phyloP scores from a whole-genome alignment of 2,888 invertebrate genomes.

The Lasioglossum pauxillum region DNA sequence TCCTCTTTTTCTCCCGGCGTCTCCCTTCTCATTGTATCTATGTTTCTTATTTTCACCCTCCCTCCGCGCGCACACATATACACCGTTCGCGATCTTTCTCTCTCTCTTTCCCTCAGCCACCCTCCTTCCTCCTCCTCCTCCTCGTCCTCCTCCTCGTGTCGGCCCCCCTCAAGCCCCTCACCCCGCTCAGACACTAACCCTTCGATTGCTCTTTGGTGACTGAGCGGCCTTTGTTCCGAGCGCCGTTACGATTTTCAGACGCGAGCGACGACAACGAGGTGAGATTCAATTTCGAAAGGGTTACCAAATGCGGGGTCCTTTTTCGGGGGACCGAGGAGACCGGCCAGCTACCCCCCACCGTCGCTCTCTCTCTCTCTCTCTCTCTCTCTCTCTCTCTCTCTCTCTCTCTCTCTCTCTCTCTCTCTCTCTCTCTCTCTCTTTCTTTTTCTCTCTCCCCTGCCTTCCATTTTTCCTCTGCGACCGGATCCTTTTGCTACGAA shows the following conservation, averaged over 20 bases:
- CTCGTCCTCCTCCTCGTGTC: neutral
- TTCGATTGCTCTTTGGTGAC: constrained; percentile 54
- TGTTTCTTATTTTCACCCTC: constrained; percentile 48
- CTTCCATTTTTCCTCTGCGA: constrained; percentile 24
- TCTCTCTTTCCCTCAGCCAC: neutral
- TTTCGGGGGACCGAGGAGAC: neutral
- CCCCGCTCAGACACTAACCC: constrained; percentile 49
- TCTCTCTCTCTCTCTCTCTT: neutral
- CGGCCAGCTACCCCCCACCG: constrained; percentile 9
- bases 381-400: neutral
- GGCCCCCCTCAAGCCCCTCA: neutral
- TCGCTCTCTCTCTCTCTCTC: neutral
- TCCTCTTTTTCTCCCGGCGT: constrained; percentile 68
- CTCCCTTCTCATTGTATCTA: constrained; percentile 62
- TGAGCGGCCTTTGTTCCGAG: constrained; percentile 53
- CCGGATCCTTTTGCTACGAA: constrained; percentile 14
- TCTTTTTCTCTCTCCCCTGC: neutral
- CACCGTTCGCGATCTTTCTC: neutral
- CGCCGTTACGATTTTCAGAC: constrained; percentile 53
- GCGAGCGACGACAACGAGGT: constrained; percentile 27
- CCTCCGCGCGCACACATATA: constrained; percentile 11
- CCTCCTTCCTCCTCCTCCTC: neutral
- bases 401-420: neutral
- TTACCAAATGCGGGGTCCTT: constrained; percentile 16
- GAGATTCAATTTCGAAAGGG: constrained; percentile 42